phyloP scores from a whole-genome alignment of 2,797 vertebrate genomes.

The Helarctos malayanus region DNA sequence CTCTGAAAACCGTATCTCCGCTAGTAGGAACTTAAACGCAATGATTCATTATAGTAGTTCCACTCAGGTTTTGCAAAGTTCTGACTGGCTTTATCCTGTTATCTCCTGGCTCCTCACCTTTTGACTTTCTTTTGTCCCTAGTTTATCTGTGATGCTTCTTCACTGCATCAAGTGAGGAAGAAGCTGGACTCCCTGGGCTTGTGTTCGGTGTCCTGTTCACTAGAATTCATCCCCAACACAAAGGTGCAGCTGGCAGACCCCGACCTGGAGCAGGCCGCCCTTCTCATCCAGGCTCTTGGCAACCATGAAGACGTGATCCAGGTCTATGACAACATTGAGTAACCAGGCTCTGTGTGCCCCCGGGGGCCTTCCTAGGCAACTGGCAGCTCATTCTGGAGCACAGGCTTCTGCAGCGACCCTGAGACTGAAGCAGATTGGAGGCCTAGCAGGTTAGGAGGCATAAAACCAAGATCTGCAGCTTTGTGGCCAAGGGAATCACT shows the following conservation, averaged over 20 bases:
- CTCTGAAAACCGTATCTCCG: background rate
- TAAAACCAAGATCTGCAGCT: background rate
- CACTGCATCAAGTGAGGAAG: constrained; percentile 88
- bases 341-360: background rate
- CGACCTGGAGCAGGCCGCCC: constrained; percentile 90
- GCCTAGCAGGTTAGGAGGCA: background rate
- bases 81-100: background rate
- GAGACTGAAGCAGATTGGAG: background rate
- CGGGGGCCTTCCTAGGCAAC: background rate
- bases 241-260: constrained; percentile 86
- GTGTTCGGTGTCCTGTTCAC: constrained; percentile 87
- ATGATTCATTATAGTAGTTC: background rate
- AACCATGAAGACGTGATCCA: constrained; percentile 91
- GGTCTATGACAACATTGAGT: constrained; percentile 95
- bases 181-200: constrained; percentile 91
- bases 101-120: constrained; percentile 35
- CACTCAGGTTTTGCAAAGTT: background rate
- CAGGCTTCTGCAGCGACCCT: background rate
- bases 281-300: constrained; percentile 91
- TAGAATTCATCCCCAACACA: constrained; percentile 91
- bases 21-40: background rate
- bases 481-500: background rate
- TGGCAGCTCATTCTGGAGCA: background rate
- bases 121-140: constrained; percentile 81
- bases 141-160: constrained; percentile 92